Conservation (phyloP, 2,797 vertebrate species). For the Coregonus suidteri region DNA sequence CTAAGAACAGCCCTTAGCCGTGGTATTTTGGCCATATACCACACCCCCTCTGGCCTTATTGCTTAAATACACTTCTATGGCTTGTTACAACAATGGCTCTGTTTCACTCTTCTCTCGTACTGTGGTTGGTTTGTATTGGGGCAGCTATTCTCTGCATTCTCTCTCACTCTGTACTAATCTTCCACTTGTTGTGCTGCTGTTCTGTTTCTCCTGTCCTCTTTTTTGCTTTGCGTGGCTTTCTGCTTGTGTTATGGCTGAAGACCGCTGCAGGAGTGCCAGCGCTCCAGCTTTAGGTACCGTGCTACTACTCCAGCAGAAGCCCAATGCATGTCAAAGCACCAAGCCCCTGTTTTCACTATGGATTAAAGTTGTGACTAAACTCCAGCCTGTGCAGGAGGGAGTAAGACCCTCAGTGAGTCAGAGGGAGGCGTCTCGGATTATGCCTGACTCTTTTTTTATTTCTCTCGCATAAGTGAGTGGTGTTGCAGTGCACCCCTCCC, state of each 20-base stretch:
- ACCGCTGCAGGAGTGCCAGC: constrained; percentile 92
- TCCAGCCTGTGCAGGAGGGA: constrained; percentile 21
- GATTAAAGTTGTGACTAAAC: constrained; percentile 24
- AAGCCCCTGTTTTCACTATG: constrained; percentile 27
- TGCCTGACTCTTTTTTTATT: constrained; percentile 11
- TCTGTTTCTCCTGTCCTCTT: constrained; percentile 20
- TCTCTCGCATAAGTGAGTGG: constrained; percentile 35
- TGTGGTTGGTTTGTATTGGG: constrained; percentile 15
- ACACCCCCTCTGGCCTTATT: too few relatives aligned
- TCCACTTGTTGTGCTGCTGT: constrained; percentile 17
- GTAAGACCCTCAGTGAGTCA: constrained; percentile 39
- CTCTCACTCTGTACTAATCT: constrained; percentile 27
- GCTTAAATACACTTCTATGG: constrained; percentile 8
- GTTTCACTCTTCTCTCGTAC: background rate
- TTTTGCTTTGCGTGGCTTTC: background rate
- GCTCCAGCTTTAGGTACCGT: constrained; percentile 91
- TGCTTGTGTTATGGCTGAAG: constrained; percentile 84
- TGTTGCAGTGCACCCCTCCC: constrained; percentile 20
- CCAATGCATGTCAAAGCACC: background rate
- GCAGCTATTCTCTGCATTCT: constrained; percentile 7
- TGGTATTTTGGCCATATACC: too few relatives aligned
- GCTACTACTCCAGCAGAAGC: background rate
- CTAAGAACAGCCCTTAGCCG: too few relatives aligned
- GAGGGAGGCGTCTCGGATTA: constrained; percentile 42
- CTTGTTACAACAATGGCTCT: constrained; percentile 5